These are phyloP conservation scores for Acleris emargana DNA, from an alignment of 2,888 invertebrate species.

Conservation along the genomic window DNA sequence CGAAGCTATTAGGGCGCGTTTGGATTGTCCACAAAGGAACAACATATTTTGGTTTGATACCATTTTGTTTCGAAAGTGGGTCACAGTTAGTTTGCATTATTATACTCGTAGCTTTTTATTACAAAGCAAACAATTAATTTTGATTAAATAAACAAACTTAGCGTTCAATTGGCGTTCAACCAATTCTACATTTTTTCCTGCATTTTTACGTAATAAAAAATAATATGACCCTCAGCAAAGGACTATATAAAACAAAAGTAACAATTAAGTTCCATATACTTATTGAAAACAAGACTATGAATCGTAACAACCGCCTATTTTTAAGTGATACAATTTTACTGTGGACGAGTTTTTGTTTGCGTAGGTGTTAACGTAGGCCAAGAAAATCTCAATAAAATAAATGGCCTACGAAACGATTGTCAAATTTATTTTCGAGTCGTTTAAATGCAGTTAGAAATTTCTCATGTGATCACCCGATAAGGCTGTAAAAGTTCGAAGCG, in stretches of 20 bases:
- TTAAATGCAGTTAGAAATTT: slow-evolving; percentile 54
- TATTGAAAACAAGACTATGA: not conserved
- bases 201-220: too few relatives aligned
- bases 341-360: slow-evolving; percentile 51
- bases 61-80: too few relatives aligned
- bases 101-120: not conserved
- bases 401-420: slow-evolving; percentile 65
- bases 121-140: not conserved
- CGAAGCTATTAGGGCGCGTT: slow-evolving; percentile 33
- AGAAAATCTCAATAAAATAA: slow-evolving; percentile 60
- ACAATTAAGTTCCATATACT: not conserved
- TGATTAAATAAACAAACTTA: not conserved
- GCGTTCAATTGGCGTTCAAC: too few relatives aligned
- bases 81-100: too few relatives aligned
- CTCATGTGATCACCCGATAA: slow-evolving; percentile 38
- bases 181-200: too few relatives aligned
- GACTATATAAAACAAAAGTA: too few relatives aligned
- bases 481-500: slow-evolving; percentile 14
- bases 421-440: slow-evolving; percentile 60
- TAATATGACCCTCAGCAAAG: too few relatives aligned
- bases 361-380: slow-evolving; percentile 63
- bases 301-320: not conserved
- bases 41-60: not conserved
- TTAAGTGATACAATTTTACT: slow-evolving; percentile 41
- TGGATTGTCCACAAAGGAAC: slow-evolving; percentile 11